Evolutionary conservation across 2,797 vertebrate genomes (phyloP), one percentile per base, ranked within the genome.

Genomic region (Fundulus diaphanus): DNA sequence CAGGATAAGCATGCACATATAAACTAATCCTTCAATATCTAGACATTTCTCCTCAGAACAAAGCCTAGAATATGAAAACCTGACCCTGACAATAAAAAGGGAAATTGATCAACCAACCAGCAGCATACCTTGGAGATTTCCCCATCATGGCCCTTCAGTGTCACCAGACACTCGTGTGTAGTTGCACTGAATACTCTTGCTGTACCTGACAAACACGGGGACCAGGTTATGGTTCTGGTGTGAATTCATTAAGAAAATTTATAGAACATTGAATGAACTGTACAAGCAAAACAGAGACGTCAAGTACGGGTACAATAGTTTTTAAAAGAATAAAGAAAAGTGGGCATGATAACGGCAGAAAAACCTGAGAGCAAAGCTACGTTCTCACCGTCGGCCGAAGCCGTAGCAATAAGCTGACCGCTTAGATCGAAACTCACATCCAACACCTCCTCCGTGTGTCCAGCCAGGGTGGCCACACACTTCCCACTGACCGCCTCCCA

Each of bases 361-460:
- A 37, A 40, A 15, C 35, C 8, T 11, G 22, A 27, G 7, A n/a
- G 56, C 49, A 24, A 31, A 22, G 2, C 22, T n/a, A 70, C 1
- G 9, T 35, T 79, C 96, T 93, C 89, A 98, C 98, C 97, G 75
- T 99, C 97, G 0, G 96, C 96, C 2, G 96, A 99, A 24, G 97
- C 97, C 0, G 97, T 95, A 7, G 96, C 97, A 16, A 99, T 90
- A 63, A 96, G 93, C 72, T 96, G 97, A 63, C 98, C 97, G 0
- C 95, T 93, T 71, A 95, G 96, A 93, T 99, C 96, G 82, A 99
- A 99, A 88, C 97, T 97, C 83, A 97, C 97, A 46, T 99, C 97
- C 72, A 99, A 56, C 79, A 99, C 93, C 90, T 98, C 97, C 76
- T 96, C 96, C 75, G 94, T 94, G 68, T 98, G 97, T 72, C 96